Conservation (phyloP, 2,797 vertebrate genomes). For the Eospalax fontanierii region DNA sequence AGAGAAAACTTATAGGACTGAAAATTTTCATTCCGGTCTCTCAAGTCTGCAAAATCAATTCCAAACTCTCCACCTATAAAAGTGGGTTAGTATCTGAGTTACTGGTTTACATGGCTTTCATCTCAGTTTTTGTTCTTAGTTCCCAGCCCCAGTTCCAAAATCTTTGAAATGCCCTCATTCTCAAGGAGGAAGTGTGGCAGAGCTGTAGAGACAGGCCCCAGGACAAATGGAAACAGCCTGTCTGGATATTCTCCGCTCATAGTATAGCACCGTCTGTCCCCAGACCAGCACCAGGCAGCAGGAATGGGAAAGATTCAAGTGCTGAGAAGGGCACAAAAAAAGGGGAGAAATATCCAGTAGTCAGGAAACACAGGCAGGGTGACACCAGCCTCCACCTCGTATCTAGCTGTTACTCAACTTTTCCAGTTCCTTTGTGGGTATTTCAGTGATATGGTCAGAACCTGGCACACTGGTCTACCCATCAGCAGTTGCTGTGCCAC, state of each 20-base stretch:
- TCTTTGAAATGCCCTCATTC: not conserved
- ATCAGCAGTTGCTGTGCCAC: not conserved
- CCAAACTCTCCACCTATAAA: slow-evolving; percentile 9
- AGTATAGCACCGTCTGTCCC: slow-evolving; percentile 89
- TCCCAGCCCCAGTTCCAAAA: not conserved
- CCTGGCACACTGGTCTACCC: not conserved
- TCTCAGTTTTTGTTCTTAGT: not conserved
- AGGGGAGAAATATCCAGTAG: not conserved
- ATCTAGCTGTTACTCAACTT: not conserved
- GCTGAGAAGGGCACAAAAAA: slow-evolving; percentile 50
- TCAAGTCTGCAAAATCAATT: not conserved
- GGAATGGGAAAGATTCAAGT: slow-evolving; percentile 91
- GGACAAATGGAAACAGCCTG: slow-evolving; percentile 68
- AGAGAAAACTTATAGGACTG: not conserved
- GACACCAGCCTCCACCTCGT: not conserved
- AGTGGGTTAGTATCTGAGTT: slow-evolving; percentile 29
- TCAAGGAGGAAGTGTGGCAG: slow-evolving; percentile 83
- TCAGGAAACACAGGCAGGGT: not conserved
- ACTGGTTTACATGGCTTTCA: not conserved
- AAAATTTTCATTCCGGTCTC: not conserved
- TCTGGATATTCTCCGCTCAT: slow-evolving; percentile 90
- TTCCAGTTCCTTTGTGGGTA: not conserved
- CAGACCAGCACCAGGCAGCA: slow-evolving; percentile 87
- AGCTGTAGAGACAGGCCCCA: slow-evolving; percentile 89
- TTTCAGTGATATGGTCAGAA: no score